Evolutionary conservation across 2,888 invertebrate species (phyloP).

Genomic region (Sympetrum striolatum): DNA sequence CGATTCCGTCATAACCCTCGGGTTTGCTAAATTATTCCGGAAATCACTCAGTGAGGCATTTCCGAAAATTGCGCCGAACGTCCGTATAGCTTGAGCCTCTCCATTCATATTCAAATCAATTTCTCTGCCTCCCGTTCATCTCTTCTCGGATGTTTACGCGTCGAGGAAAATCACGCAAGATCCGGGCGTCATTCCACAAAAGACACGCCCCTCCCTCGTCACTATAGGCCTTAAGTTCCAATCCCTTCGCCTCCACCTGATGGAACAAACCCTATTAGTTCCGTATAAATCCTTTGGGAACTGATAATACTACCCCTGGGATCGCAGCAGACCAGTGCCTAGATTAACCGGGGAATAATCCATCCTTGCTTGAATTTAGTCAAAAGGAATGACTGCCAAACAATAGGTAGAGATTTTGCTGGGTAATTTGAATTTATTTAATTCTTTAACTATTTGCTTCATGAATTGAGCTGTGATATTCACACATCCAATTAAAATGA

Average conservation of each 20-base stretch:
- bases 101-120: neutral
- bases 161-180: neutral
- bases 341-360: neutral
- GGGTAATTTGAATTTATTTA: too few relatives aligned
- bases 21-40: neutral
- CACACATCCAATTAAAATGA: too few relatives aligned
- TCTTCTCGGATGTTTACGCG: neutral
- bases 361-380: neutral
- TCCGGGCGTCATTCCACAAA: neutral
- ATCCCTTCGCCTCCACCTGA: neutral
- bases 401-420: too few relatives aligned
- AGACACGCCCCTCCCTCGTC: neutral
- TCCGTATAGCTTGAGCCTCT: neutral
- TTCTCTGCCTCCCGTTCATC: neutral
- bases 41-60: neutral
- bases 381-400: too few relatives aligned
- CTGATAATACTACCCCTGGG: neutral
- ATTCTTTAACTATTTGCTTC: too few relatives aligned
- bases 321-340: neutral
- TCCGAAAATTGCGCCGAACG: neutral
- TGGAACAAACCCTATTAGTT: constrained; percentile 5
- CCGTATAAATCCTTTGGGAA: neutral
- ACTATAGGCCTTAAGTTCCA: neutral
- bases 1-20: neutral
- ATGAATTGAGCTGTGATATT: too few relatives aligned